Evolutionary conservation across 2,113 vertebrate genomes (phyloP).

Genomic region (Rattus rattus): DNA sequence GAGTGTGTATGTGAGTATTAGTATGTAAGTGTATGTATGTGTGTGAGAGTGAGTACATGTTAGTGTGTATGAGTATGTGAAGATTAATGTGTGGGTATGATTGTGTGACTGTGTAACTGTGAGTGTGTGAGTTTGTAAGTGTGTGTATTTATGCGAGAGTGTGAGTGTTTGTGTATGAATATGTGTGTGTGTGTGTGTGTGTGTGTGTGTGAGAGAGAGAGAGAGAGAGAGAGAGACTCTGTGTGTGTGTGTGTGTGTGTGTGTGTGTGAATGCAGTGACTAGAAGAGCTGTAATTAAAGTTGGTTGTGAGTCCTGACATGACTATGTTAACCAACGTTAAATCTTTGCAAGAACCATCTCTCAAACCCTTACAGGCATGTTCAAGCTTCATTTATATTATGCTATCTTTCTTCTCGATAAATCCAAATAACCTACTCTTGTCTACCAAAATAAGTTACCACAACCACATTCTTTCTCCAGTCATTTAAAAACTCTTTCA

Average conservation of each 20-base stretch:
- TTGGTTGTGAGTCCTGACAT: not conserved
- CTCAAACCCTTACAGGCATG: not conserved
- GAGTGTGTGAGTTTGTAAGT: too few relatives aligned
- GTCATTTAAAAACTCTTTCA: not conserved
- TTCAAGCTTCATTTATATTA: not conserved
- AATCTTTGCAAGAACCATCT: not conserved
- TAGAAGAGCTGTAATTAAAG: not conserved
- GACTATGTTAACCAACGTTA: too few relatives aligned
- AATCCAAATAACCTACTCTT: not conserved
- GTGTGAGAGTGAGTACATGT: too few relatives aligned
- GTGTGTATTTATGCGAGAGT: too few relatives aligned
- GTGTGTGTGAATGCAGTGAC: not conserved
- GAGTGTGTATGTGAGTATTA: not conserved
- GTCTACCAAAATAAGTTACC: conserved; percentile 1
- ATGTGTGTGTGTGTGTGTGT: not conserved
- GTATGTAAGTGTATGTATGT: not conserved
- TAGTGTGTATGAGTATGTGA: too few relatives aligned
- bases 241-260: not conserved
- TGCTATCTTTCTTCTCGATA: not conserved
- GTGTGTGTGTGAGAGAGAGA: not conserved
- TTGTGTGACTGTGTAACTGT: not conserved
- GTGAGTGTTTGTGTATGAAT: not conserved
- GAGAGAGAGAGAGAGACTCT: not conserved
- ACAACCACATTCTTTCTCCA: not conserved
- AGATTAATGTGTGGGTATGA: not conserved